Evolutionary conservation across 2,113 vertebrate genomes (phyloP).

Genomic region (Otis tarda): DNA sequence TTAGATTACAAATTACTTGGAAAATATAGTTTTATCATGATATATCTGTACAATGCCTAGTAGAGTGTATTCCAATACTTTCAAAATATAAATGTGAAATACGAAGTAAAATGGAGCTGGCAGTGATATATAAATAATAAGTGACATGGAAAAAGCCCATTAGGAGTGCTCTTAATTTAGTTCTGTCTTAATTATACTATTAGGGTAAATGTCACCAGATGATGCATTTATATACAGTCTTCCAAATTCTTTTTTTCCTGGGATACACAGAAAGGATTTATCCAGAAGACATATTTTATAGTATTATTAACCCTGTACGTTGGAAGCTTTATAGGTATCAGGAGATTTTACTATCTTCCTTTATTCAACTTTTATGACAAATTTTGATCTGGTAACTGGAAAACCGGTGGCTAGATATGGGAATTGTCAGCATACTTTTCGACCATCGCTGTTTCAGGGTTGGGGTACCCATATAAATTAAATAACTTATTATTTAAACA

Average conservation of each 20-base stretch:
- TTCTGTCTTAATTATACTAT: constrained; percentile 40
- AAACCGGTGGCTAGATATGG: neutral
- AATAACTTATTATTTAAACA: neutral
- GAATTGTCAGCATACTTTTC: neutral
- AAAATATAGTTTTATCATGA: neutral
- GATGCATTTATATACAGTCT: neutral
- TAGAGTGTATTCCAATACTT: neutral
- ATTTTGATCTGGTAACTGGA: neutral
- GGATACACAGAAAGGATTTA: neutral
- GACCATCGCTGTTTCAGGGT: neutral
- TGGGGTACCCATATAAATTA: neutral
- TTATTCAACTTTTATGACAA: neutral
- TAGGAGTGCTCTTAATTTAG: constrained; percentile 33
- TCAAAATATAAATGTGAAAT: constrained; percentile 14
- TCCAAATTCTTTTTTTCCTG: neutral
- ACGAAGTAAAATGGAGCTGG: neutral
- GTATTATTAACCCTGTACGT: neutral
- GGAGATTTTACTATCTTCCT: neutral
- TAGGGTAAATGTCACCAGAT: constrained; percentile 47
- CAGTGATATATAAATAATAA: constrained; percentile 18
- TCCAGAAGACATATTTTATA: neutral
- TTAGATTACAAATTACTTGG: neutral
- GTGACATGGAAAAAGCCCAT: constrained; percentile 22
- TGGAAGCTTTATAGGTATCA: neutral
- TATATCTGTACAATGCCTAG: neutral